These are phyloP conservation scores for Mythimna ferrago DNA, from an alignment of 2,888 invertebrate species.

Conservation along the genomic window DNA sequence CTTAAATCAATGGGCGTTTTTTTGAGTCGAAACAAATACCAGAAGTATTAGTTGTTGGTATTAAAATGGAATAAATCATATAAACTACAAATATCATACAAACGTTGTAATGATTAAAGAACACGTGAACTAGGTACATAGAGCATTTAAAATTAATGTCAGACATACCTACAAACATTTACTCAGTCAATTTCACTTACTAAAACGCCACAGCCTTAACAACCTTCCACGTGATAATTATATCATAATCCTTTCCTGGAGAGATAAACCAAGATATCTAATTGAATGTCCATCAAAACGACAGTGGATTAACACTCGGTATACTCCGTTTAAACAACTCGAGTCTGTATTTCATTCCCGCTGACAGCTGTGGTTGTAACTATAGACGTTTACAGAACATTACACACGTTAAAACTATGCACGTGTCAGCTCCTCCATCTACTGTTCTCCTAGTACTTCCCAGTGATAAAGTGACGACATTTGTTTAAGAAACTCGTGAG, in stretches of 20 bases:
- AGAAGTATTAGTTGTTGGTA: too few species aligned
- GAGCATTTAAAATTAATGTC: neutral
- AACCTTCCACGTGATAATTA: conserved; percentile 23
- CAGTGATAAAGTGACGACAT: conserved; percentile 45
- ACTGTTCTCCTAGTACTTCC: conserved; percentile 16
- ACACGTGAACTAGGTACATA: neutral
- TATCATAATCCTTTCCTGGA: conserved; percentile 27
- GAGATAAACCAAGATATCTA: conserved; percentile 49
- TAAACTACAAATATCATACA: too few species aligned
- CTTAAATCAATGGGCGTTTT: too few species aligned
- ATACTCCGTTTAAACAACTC: conserved; percentile 10
- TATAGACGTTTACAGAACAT: conserved; percentile 30
- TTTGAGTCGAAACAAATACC: too few species aligned
- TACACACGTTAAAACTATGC: conserved; percentile 30
- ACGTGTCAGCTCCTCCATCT: conserved; percentile 10
- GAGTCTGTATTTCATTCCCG: conserved; percentile 31
- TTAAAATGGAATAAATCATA: too few species aligned
- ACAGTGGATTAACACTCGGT: conserved; percentile 36
- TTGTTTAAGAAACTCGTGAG: conserved; percentile 38
- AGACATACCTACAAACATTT: neutral
- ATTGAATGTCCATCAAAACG: conserved; percentile 46
- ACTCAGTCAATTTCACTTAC: too few species aligned
- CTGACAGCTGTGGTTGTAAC: conserved; percentile 23
- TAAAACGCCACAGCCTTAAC: neutral
- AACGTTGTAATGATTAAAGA: too few species aligned